Conservation (phyloP, 2,113 vertebrate genomes). For the Xiphophorus maculatus region DNA sequence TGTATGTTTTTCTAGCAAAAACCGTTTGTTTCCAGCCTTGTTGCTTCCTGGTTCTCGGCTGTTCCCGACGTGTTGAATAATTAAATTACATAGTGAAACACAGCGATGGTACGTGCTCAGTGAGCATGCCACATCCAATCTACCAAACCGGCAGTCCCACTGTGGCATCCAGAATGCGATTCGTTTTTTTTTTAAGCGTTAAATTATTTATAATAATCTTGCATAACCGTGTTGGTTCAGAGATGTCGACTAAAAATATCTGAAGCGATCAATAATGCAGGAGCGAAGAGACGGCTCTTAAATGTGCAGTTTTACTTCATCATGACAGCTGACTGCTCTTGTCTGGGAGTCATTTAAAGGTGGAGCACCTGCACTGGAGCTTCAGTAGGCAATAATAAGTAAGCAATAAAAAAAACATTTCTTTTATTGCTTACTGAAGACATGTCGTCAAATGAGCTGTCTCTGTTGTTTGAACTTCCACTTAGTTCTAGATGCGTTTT, state of each 20-base stretch:
- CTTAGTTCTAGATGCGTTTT: too few relatives aligned
- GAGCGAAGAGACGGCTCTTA: constrained; percentile 42
- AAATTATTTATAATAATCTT: constrained; percentile 66
- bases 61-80: constrained; percentile 53
- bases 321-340: constrained; percentile 1
- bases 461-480: background rate
- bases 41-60: constrained; percentile 4
- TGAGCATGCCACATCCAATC: constrained; percentile 21
- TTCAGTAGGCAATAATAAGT: background rate
- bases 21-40: constrained; percentile 16
- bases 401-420: background rate
- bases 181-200: constrained; percentile 28
- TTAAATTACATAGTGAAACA: constrained; percentile 35
- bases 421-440: background rate
- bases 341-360: constrained; percentile 5
- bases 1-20: constrained; percentile 14
- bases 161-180: constrained; percentile 6
- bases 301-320: constrained; percentile 47
- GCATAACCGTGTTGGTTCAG: constrained; percentile 55
- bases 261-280: constrained; percentile 68
- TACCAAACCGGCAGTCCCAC: constrained; percentile 8
- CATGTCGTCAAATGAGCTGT: background rate
- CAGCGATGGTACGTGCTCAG: constrained; percentile 32
- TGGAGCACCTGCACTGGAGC: background rate
- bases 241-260: constrained; percentile 69